Base-by-base conservation (phyloP, 2,797 vertebrate genomes). In the Myripristis jacobus region DNA sequence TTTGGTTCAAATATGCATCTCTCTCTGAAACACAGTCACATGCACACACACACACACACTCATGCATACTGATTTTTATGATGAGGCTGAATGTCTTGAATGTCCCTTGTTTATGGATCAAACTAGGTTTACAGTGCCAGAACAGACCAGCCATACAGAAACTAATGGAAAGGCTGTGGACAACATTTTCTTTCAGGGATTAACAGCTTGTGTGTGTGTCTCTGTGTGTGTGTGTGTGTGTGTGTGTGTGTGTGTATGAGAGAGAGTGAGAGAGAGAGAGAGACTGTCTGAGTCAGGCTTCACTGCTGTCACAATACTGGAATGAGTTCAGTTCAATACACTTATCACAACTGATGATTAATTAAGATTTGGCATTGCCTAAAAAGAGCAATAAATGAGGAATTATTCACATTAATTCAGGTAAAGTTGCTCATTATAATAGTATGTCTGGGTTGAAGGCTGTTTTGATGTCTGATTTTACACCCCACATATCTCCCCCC, bases 341-440 rank as follows among this genome's bases (percentile, higher is more conserved):
- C 70, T 74, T 62, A 86, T 81, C 70, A 84, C 66, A 66, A 58
- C 56, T 6, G 54, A 57, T 57, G 54, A n/a, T 79, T 86, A 83
- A 75, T 87, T 80, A 78, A 56, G 47, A 34, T 16, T 66, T 29
- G 27, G 58, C 77, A 76, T 59, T 6, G 63, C 82, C 87, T 83
- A 89, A 79, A 83, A 83, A 79, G 83, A 82, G 46, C 71, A 82
- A 31, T 65, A 55, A 75, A 70, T 44, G 43, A 75, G 62, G 60
- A 24, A 47, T 21, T 54, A 29, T 46, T 66, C 51, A 31, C 31
- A 61, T 29, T 38, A 8, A 36, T 25, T 56, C 76, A 80, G 73
- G 47, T 80, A 44, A 61, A 25, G 46, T 80, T 82, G 56, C 63
- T 77, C 36, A 50, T 53, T 67, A 29, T 41, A 77, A 60, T 38